These are phyloP conservation scores for Noctua comes DNA, from an alignment of 2,888 invertebrate genomes.

Conservation along the genomic window DNA sequence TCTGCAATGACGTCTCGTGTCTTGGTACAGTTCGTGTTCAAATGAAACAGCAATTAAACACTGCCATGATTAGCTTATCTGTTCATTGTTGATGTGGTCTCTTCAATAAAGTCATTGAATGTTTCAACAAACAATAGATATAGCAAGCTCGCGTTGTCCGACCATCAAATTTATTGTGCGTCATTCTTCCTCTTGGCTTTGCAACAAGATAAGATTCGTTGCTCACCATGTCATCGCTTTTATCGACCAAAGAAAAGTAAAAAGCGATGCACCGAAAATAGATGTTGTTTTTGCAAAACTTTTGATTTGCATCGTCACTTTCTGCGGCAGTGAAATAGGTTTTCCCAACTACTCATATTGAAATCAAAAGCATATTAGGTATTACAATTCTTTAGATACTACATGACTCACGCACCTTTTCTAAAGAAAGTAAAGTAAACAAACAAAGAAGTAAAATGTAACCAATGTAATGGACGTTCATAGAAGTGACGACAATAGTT, in stretches of 20 bases:
- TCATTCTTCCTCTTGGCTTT: constrained; percentile 39
- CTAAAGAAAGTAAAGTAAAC: constrained; percentile 20
- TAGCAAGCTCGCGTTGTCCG: constrained; percentile 15
- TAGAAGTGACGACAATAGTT: constrained; percentile 69
- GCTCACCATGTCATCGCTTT: constrained; percentile 19
- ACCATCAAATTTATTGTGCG: constrained; percentile 37
- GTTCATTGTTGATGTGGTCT: constrained; percentile 50
- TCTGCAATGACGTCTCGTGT: constrained; percentile 16
- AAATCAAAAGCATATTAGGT: neutral
- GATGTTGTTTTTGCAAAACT: neutral
- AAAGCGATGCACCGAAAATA: constrained; percentile 4
- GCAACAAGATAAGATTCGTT: constrained; percentile 39
- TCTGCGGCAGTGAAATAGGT: neutral
- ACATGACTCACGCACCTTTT: constrained; percentile 6
- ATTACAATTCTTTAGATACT: neutral
- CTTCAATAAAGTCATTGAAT: constrained; percentile 47
- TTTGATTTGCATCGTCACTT: neutral
- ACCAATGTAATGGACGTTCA: constrained; percentile 67
- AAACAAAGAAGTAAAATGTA: constrained; percentile 57
- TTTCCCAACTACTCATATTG: neutral
- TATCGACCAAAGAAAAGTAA: constrained; percentile 2
- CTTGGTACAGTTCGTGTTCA: constrained; percentile 33
- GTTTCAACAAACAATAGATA: constrained; percentile 43
- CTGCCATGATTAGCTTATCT: constrained; percentile 58
- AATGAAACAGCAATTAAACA: constrained; percentile 50